Evolutionary conservation across 2,797 vertebrate genomes (phyloP).

Genomic region (Columba guinea): DNA sequence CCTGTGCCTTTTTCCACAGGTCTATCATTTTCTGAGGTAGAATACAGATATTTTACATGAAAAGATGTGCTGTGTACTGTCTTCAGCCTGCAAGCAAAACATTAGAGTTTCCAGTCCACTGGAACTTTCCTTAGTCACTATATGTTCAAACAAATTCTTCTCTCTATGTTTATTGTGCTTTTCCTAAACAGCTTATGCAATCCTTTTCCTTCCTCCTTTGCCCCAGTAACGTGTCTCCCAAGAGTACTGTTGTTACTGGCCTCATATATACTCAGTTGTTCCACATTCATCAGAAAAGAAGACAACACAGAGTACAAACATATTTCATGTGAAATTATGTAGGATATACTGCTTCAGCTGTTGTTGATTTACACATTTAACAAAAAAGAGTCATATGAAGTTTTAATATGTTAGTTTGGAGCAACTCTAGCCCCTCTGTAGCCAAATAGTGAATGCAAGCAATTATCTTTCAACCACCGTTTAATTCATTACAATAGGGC

Average conservation of each 20-base stretch:
- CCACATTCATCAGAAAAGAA: neutral
- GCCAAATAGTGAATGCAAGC: neutral
- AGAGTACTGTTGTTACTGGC: neutral
- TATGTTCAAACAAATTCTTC: neutral
- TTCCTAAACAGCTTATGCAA: neutral
- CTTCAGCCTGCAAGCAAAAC: neutral
- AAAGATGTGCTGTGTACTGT: neutral
- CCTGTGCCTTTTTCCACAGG: neutral
- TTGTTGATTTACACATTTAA: slow-evolving; percentile 8
- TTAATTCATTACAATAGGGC: neutral
- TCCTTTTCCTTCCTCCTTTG: neutral
- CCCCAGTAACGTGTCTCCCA: neutral
- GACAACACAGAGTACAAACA: neutral
- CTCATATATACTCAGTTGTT: slow-evolving; percentile 24
- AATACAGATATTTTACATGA: neutral
- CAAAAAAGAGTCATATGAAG: neutral
- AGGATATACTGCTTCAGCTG: neutral
- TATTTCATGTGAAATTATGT: neutral
- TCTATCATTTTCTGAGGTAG: neutral
- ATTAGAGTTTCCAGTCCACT: neutral
- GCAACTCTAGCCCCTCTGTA: neutral
- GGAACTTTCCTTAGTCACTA: neutral
- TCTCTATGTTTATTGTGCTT: neutral
- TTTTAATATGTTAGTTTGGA: neutral
- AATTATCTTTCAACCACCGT: neutral